phyloP scores from a whole-genome alignment of 1,140 invertebrate species.

The Saccostrea glomerata region DNA sequence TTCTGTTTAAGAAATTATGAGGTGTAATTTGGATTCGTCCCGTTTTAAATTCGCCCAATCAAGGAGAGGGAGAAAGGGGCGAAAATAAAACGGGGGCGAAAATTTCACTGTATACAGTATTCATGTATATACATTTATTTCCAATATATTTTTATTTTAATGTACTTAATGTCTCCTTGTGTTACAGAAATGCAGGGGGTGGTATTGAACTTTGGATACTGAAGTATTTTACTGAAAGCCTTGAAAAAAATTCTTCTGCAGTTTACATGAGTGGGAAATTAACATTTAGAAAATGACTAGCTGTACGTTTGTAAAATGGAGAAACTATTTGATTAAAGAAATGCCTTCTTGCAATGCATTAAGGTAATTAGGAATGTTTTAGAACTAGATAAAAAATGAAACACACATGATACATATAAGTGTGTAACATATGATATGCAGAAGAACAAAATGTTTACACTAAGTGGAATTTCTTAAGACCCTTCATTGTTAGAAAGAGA shows the following conservation, averaged over 20 bases:
- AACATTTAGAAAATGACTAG: neutral
- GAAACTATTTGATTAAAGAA: neutral
- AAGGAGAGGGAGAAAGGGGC: too few relatives aligned
- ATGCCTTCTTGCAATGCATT: neutral
- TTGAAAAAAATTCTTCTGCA: conserved; percentile 9
- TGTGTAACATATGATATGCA: neutral
- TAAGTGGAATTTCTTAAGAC: neutral
- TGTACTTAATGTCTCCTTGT: neutral
- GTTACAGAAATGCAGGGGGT: neutral
- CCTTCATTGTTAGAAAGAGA: too few relatives aligned
- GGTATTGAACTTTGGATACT: neutral
- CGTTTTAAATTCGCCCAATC: too few relatives aligned
- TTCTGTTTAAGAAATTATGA: too few relatives aligned
- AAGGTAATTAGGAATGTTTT: neutral
- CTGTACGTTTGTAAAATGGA: neutral
- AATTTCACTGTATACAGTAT: too few relatives aligned
- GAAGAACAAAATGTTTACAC: neutral
- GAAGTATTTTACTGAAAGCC: neutral
- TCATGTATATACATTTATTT: neutral
- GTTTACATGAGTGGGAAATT: neutral
- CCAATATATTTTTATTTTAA: neutral
- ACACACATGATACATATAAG: neutral
- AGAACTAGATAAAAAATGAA: neutral
- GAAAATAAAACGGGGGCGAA: too few relatives aligned
- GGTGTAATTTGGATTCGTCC: too few relatives aligned